A percentile compares a stretch with the other conserved stretches of the same genome.
These are phyloP conservation scores for Hemibagrus guttatus DNA, from an alignment of 2,797 vertebrate species.

Conservation along the genomic window DNA sequence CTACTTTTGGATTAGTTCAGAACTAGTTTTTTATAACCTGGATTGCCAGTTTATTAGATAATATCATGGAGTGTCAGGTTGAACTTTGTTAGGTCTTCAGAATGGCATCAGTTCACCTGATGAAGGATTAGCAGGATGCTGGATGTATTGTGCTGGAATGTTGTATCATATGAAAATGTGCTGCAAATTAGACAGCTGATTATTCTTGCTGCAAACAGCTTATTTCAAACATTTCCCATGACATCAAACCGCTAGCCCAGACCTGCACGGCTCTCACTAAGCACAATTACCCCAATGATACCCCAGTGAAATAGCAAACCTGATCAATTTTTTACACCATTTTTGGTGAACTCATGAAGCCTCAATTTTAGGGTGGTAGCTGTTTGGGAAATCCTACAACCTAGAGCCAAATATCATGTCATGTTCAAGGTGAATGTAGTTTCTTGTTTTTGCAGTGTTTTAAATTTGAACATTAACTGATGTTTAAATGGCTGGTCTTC, in stretches of 20 bases:
- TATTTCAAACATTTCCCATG: neutral
- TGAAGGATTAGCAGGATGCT: neutral
- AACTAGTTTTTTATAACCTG: neutral
- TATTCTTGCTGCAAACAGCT: neutral
- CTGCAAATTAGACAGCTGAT: neutral
- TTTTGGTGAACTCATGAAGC: neutral
- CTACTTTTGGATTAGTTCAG: neutral
- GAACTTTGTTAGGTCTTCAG: neutral
- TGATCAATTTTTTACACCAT: neutral
- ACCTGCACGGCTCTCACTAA: neutral
- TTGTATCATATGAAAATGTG: neutral
- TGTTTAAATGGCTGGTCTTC: neutral
- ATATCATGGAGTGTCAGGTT: neutral
- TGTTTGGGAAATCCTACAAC: neutral
- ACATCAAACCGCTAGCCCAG: neutral
- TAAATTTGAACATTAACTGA: neutral
- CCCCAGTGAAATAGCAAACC: neutral
- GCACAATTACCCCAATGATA: neutral
- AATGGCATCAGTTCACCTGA: neutral
- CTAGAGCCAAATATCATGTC: neutral
- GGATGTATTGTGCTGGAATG: neutral
- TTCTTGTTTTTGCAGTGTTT: neutral
- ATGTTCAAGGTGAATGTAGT: neutral
- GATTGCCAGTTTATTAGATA: neutral
- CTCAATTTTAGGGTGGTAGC: neutral